A percentile compares a stretch with the other conserved stretches of the same genome.
Conservation (phyloP, 2,113 vertebrate species). For the Fregetta grallaria region DNA sequence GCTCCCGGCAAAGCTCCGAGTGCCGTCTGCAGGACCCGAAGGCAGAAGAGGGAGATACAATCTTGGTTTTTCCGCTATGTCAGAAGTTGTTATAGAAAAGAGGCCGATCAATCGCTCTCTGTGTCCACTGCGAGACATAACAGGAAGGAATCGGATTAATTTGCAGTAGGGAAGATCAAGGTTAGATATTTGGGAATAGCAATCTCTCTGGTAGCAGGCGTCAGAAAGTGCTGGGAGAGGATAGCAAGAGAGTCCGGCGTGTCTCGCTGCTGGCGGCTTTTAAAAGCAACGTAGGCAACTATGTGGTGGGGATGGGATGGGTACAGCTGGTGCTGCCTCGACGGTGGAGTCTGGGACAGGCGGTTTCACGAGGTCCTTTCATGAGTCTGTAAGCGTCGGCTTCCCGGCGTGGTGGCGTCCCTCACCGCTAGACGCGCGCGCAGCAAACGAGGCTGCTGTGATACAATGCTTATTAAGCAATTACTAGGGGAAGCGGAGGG, state of each 20-base stretch:
- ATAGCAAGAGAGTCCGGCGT: fast-evolving
- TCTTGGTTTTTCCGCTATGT: neutral
- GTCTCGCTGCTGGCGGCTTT: neutral
- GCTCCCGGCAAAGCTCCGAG: neutral
- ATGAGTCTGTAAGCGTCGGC: fast-evolving
- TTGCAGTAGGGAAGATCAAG: constrained; percentile 55
- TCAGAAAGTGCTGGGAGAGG: neutral
- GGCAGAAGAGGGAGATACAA: neutral
- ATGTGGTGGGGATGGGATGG: fast-evolving
- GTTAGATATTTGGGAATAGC: constrained; percentile 26
- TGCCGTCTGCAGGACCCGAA: neutral
- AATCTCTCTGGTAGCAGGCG: neutral
- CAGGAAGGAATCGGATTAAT: constrained; percentile 53
- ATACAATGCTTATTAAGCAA: constrained; percentile 26
- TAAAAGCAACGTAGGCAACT: fast-evolving
- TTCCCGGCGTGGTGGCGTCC: neutral
- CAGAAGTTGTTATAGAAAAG: constrained; percentile 22
- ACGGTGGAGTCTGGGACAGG: fast-evolving
- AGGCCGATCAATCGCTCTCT: neutral
- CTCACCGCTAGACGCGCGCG: fast-evolving
- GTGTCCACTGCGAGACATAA: neutral
- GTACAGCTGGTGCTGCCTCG: neutral
- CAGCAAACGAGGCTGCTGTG: neutral
- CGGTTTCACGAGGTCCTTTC: neutral
- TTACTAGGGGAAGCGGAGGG: neutral